These are phyloP conservation scores for Styela clava DNA, from an alignment of 23 tunicate genomes.

Conservation along the genomic window DNA sequence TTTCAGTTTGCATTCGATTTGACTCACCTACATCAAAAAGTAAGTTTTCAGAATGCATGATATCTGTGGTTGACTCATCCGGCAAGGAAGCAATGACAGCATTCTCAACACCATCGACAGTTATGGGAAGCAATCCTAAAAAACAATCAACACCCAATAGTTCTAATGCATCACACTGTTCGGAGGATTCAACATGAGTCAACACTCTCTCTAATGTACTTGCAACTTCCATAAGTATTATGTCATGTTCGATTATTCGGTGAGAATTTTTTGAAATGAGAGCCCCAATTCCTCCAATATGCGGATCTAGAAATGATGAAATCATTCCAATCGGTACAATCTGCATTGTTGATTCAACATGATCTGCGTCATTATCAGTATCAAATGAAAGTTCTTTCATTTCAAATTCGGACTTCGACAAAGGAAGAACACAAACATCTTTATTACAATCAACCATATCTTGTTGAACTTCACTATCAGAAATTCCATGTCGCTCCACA, in stretches of 20 bases:
- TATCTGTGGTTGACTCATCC: background rate
- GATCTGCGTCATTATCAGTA: background rate
- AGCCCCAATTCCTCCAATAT: background rate
- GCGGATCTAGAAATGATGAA: background rate
- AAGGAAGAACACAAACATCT: too few relatives aligned
- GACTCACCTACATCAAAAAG: too few relatives aligned
- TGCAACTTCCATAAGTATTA: background rate
- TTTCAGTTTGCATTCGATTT: background rate
- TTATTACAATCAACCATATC: too few relatives aligned
- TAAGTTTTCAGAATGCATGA: background rate
- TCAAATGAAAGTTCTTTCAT: too few relatives aligned
- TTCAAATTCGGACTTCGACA: too few relatives aligned
- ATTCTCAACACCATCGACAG: background rate
- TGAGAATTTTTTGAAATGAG: background rate
- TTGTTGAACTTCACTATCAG: too few relatives aligned
- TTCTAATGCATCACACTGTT: background rate
- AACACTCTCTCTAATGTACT: background rate
- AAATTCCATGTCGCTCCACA: too few relatives aligned
- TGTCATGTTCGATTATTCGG: background rate
- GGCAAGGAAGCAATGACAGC: background rate
- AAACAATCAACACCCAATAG: background rate
- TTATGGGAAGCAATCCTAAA: background rate
- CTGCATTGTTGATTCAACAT: background rate
- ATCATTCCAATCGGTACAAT: background rate
- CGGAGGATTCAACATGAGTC: background rate